phyloP scores from a whole-genome alignment of 92 coral and sea anemone genomes.

The Umimayanthus chanpuru region DNA sequence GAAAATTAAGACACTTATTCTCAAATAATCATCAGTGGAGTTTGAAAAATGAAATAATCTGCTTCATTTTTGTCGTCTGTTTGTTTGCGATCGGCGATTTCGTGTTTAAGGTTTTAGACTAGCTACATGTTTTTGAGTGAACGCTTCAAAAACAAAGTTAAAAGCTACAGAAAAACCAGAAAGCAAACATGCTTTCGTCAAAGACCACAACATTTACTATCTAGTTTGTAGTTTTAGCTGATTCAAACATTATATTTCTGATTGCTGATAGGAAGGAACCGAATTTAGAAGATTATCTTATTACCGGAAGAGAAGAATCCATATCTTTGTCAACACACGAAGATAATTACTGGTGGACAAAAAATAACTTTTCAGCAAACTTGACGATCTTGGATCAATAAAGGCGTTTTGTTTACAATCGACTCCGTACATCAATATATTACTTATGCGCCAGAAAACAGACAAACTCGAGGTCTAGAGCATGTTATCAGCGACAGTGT shows the following conservation, averaged over 20 bases:
- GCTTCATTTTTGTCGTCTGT: no score
- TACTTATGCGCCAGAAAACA: neutral
- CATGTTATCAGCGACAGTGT: neutral
- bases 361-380: neutral
- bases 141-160: no score
- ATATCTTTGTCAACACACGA: neutral
- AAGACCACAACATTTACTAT: no score
- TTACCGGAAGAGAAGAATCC: conserved; percentile 14
- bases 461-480: neutral
- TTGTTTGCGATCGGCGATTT: no score
- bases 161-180: no score
- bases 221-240: neutral
- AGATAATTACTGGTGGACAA: conserved; percentile 17
- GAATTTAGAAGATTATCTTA: neutral
- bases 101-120: no score
- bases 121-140: no score
- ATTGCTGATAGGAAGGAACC: neutral
- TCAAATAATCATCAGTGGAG: no score
- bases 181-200: no score
- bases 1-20: no score
- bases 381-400: neutral
- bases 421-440: neutral
- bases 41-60: no score
- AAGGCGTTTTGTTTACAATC: neutral
- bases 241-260: neutral